Evolutionary conservation across 2,113 vertebrate genomes (phyloP), one percentile per base, ranked within the genome.

Genomic region (Macroglossus sobrinus): DNA sequence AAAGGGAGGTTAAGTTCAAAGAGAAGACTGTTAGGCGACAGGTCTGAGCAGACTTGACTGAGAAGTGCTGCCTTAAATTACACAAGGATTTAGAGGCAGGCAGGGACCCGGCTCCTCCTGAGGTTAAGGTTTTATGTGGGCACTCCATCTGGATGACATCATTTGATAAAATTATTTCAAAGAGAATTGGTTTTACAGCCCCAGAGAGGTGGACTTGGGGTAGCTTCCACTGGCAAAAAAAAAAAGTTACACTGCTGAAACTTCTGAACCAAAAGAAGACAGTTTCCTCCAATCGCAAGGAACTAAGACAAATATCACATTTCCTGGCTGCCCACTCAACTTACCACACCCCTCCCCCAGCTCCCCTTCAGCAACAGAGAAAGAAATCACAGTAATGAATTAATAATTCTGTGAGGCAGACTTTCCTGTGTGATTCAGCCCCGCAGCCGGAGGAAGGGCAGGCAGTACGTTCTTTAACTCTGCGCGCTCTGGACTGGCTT

Each of bases 231-330:
- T 45, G 22, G 45, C 69, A 92, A 95, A 85, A 50, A 71, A 86
- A 95, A 89, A 96, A 97, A 80, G 64, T 91, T 78, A 89, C 64
- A 47, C 38, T 84, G 72, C 68, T 91, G 53, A 96, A 92, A 69
- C 43, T 72, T 95, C 71, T 94, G 92, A 98, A 95, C 21, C 79
- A 91, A 91, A 97, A 93, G 96, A 97, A 97, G 79, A 80, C 30
- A 76, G 93, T 96, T 98, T 84, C 45, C 79, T 93, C 80, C n/a
- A 72, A 78, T 13, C 5, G 47, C 95, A 97, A 97, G 87, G 93
- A 96, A 97, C 95, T 80, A 81, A 98, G 97, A 96, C 94, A 98
- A 98, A 97, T 97, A 94, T 97, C 95, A 97, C 97, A 97, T 86
- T 98, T 98, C 98, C 98, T 98, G 94, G 68, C 93, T 96, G 86